Conservation (phyloP, 2,113 vertebrate genomes). For the Pholis gunnellus region DNA sequence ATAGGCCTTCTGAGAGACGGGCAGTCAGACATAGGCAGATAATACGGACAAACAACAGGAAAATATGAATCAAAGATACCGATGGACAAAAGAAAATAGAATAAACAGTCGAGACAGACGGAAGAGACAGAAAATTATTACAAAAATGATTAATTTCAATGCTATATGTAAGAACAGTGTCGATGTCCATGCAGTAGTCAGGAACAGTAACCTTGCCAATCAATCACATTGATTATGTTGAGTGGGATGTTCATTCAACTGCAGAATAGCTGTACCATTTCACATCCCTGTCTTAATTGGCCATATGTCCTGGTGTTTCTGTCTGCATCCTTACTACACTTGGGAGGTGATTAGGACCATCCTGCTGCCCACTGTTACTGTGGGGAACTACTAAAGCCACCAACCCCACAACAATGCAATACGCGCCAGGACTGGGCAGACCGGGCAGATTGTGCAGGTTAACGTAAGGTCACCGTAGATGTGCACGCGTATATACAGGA, state of each 20-base stretch:
- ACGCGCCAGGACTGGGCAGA: slow-evolving; percentile 51
- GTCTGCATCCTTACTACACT: slow-evolving; percentile 53
- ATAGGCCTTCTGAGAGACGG: not conserved
- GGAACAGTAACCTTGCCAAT: slow-evolving; percentile 12
- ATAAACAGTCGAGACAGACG: not conserved
- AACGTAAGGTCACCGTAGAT: slow-evolving; percentile 55
- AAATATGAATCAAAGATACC: not conserved
- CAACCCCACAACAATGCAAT: slow-evolving; percentile 34
- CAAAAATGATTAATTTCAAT: not conserved
- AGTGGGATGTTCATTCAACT: slow-evolving; percentile 23
- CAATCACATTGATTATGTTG: slow-evolving; percentile 32
- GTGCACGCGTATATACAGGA: slow-evolving; percentile 12
- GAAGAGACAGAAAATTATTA: not conserved
- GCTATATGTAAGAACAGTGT: not conserved
- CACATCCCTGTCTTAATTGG: slow-evolving; percentile 70
- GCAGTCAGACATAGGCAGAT: not conserved
- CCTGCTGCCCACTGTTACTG: slow-evolving; percentile 63
- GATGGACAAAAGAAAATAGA: not conserved
- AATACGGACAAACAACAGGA: slow-evolving; percentile 1
- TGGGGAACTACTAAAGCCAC: slow-evolving; percentile 55
- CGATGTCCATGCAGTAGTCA: not conserved
- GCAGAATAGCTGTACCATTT: slow-evolving; percentile 44
- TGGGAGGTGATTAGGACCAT: slow-evolving; percentile 73
- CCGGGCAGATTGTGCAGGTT: slow-evolving; percentile 72
- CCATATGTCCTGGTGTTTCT: slow-evolving; percentile 72